Percentiles rank a stretch among this genome's conserved stretches.
Evolutionary conservation across 2,888 invertebrate genomes (phyloP).

Genomic region (Heliconius aoede): DNA sequence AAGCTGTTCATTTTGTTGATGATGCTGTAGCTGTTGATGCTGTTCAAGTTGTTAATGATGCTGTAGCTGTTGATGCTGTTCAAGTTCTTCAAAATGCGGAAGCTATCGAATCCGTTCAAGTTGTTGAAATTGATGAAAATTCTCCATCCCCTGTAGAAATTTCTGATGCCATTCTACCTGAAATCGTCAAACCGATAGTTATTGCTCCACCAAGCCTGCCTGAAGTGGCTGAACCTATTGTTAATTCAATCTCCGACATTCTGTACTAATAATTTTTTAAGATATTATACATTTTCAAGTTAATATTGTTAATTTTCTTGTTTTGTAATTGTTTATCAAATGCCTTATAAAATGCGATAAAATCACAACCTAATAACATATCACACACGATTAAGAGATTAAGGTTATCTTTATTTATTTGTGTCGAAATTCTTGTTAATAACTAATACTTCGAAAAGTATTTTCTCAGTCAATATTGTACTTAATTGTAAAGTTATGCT

Average conservation of each 20-base stretch:
- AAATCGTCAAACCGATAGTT: not conserved
- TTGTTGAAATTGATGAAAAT: not conserved
- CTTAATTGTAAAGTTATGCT: not conserved
- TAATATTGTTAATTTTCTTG: not conserved
- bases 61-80: not conserved
- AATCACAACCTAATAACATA: not conserved
- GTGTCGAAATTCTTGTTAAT: not conserved
- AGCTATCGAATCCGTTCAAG: not conserved
- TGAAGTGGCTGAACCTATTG: not conserved
- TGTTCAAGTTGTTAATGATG: not conserved
- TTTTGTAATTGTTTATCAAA: not conserved
- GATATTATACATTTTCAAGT: not conserved
- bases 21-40: not conserved
- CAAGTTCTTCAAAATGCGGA: not conserved
- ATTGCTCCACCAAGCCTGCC: not conserved
- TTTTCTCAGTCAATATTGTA: not conserved
- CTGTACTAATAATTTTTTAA: not conserved
- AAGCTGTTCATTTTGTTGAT: not conserved
- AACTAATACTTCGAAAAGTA: not conserved
- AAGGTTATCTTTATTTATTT: not conserved
- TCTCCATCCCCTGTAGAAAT: not conserved
- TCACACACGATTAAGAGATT: conserved; percentile 9
- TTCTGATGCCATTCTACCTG: not conserved
- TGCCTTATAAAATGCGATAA: not conserved
- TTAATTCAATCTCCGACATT: not conserved